Evolutionary conservation across 2,888 invertebrate genomes (phyloP), one percentile per base, ranked within the genome.

Genomic region (Napeogenes inachia): DNA sequence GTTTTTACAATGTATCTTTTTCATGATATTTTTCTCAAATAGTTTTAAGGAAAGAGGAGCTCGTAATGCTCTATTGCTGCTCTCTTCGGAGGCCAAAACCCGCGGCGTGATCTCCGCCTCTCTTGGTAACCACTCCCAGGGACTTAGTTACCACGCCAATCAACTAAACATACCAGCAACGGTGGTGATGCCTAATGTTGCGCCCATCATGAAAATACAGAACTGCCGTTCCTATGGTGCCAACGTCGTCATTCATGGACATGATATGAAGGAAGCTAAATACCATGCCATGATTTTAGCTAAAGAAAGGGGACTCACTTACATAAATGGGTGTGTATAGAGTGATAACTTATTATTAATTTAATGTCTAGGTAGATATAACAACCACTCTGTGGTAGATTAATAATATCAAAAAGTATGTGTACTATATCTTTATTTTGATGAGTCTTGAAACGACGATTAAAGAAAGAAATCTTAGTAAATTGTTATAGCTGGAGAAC

Each of bases 41-140:
- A 97, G 97, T 84, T 98, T 98, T 80, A 98, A 98, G 83, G 98
- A 99, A 80, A 92, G 98, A 66, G 98, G 98, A 1, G 98, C 98
- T 0, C 91, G 98, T 13, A 96, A 97, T 76, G 95, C 97, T 0
- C 85, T 98, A 56, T 82, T 96, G 56, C 94, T 94, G 81, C 87
- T 98, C 3, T 85, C 94, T 2, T 90, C 93, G 60, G 94, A 95
- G 46, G 93, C 96, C 71, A 94, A 93, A 75, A 82, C 87, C 60
- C 87, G 82, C 3, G 98, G 98, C 2, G 97, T 98, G 0, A 96
- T 98, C 63, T 97, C 98, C 0, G 98, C 98, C 0, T 98, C 98
- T 0, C 92, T 98, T 60, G 98, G 98, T 0, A 99, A 98, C 82
- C 98, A 99, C 85, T 98, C 99, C 0, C 94, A 97, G 75, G 93